phyloP scores from a whole-genome alignment of 1,140 invertebrate genomes.

The Anoplolepis gracilipes region DNA sequence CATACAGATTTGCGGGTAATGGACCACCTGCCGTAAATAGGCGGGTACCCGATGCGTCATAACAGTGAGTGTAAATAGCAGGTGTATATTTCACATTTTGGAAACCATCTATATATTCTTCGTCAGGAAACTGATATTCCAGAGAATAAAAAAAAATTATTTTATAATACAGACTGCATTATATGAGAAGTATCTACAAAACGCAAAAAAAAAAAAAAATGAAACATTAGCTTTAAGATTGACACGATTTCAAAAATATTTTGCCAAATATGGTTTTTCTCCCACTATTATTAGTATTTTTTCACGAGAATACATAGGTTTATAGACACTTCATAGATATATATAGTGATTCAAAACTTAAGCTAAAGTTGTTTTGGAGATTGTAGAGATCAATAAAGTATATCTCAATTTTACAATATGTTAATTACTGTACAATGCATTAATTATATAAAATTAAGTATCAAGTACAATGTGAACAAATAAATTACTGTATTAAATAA shows the following conservation, averaged over 20 bases:
- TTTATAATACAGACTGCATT: constrained; percentile 41
- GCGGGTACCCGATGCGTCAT: constrained; percentile 95
- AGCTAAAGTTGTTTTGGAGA: background rate
- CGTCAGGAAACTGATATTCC: constrained; percentile 91
- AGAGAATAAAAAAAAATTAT: constrained; percentile 28
- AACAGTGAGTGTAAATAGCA: constrained; percentile 98
- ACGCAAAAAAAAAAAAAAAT: background rate
- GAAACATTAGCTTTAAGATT: constrained; percentile 6
- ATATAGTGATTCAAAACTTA: background rate
- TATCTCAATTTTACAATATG: background rate
- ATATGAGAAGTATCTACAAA: background rate
- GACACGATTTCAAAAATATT: background rate
- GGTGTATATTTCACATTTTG: constrained; percentile 95
- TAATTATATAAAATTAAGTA: constrained; percentile 4
- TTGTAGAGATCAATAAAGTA: background rate
- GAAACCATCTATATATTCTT: constrained; percentile 92
- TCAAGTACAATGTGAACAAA: background rate
- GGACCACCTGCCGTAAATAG: constrained; percentile 98
- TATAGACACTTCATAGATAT: background rate
- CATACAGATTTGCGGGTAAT: constrained; percentile 94
- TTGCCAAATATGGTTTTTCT: background rate
- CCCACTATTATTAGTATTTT: background rate
- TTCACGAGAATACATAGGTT: background rate
- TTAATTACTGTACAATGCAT: background rate
- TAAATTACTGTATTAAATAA: background rate